Percentiles rank a stretch among this genome's conserved stretches.
Conservation (phyloP, 2,888 invertebrate genomes). For the Synergus japonicus region DNA sequence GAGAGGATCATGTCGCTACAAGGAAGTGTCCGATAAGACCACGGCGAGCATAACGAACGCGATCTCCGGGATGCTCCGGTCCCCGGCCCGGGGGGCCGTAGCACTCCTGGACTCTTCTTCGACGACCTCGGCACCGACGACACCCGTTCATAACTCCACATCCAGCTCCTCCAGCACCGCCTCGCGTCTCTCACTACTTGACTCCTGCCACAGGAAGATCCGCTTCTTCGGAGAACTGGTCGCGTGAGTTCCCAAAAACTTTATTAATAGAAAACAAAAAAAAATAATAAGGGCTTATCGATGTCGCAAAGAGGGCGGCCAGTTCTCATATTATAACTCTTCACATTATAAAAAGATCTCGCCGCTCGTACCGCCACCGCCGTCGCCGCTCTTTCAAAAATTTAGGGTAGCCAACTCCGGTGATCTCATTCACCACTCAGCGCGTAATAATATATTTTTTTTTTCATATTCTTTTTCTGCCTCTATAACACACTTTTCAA, state of each 20-base stretch:
- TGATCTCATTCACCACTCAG: too few species aligned
- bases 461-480: too few species aligned
- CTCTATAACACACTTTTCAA: too few species aligned
- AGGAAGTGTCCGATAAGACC: slow-evolving; percentile 25
- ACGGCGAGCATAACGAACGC: slow-evolving; percentile 52
- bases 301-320: slow-evolving; percentile 39
- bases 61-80: slow-evolving; percentile 68
- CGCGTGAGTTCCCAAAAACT: slow-evolving; percentile 81
- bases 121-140: slow-evolving; percentile 67
- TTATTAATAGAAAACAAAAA: slow-evolving; percentile 44
- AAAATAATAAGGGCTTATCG: slow-evolving; percentile 5
- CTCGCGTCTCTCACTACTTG: slow-evolving; percentile 83
- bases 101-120: slow-evolving; percentile 61
- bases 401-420: too few species aligned
- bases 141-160: slow-evolving; percentile 65
- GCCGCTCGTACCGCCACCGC: too few species aligned
- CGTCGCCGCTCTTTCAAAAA: too few species aligned
- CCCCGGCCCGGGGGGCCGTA: slow-evolving; percentile 64
- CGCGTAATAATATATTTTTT: too few species aligned
- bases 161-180: slow-evolving; percentile 52
- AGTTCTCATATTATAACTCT: background rate
- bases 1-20: slow-evolving; percentile 11
- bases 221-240: slow-evolving; percentile 85
- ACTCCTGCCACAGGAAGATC: slow-evolving; percentile 86
- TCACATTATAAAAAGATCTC: background rate